phyloP scores from a whole-genome alignment of 2,888 invertebrate species.

The Temnothorax unifasciatus region DNA sequence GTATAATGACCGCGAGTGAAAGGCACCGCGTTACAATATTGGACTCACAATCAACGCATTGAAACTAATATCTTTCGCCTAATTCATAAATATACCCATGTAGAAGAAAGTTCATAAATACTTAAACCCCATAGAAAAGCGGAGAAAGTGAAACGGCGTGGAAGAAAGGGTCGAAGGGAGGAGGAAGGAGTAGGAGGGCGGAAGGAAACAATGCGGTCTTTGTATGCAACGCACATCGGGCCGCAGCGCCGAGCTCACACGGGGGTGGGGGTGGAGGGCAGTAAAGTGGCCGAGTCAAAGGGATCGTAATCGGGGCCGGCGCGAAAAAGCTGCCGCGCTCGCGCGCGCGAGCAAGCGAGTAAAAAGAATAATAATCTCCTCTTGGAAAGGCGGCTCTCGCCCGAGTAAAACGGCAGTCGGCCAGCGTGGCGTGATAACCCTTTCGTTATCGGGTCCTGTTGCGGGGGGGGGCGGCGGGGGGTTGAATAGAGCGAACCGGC shows the following conservation, averaged over 20 bases:
- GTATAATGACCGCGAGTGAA: not conserved
- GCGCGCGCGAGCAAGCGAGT: conserved; percentile 52
- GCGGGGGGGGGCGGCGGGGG: conserved; percentile 72
- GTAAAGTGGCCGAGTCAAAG: conserved; percentile 83
- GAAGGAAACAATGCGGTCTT: conserved; percentile 78
- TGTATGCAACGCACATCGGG: conserved; percentile 63
- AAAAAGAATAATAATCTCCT: conserved; percentile 78
- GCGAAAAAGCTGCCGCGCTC: conserved; percentile 75
- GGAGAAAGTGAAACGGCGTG: conserved; percentile 37
- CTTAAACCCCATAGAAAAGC: conserved; percentile 26
- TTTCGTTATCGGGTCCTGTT: conserved; percentile 83
- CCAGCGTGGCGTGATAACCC: conserved; percentile 85
- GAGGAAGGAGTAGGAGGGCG: not conserved
- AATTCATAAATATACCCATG: conserved; percentile 6
- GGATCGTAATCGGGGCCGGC: conserved; percentile 80
- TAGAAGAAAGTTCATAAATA: conserved; percentile 28
- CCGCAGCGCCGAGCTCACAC: conserved; percentile 11
- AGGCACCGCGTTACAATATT: not conserved
- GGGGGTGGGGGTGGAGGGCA: conserved; percentile 68
- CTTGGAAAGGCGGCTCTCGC: conserved; percentile 72
- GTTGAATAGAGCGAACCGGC: conserved; percentile 67
- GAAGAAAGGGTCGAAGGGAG: not conserved
- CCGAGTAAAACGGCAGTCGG: conserved; percentile 74
- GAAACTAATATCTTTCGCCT: not conserved
- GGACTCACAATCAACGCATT: not conserved